These are phyloP conservation scores for Polyergus mexicanus DNA, from an alignment of 1,140 invertebrate genomes.

Conservation along the genomic window DNA sequence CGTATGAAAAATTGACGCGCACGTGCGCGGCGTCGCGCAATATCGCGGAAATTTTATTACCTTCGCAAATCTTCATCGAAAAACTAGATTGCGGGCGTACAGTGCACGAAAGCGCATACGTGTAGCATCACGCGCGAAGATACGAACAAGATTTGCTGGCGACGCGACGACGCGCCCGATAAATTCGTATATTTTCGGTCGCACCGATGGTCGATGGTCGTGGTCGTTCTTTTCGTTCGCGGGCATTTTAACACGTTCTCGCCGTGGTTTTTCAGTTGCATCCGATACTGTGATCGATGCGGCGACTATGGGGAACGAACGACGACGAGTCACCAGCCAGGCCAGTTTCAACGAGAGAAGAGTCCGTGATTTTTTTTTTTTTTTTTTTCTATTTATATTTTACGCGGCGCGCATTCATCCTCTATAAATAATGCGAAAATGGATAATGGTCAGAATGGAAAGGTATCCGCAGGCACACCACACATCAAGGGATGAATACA, in stretches of 20 bases:
- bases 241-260: constrained; percentile 35
- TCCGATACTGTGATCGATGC: constrained; percentile 63
- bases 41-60: constrained; percentile 39
- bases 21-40: neutral
- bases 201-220: neutral
- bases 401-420: constrained; percentile 50
- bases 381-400: constrained; percentile 74
- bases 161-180: neutral
- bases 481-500: neutral
- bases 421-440: constrained; percentile 70
- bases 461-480: neutral
- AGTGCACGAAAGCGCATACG: neutral
- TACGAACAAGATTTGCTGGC: constrained; percentile 47
- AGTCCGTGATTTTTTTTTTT: constrained; percentile 60
- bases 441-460: constrained; percentile 59
- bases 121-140: neutral
- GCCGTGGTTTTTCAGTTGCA: constrained; percentile 18
- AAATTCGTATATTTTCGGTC: constrained; percentile 25
- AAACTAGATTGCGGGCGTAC: constrained; percentile 37
- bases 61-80: constrained; percentile 38
- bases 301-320: neutral
- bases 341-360: neutral
- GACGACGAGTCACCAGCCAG: constrained; percentile 24
- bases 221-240: constrained; percentile 39
- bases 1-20: neutral